Evolutionary conservation across 2,888 invertebrate species (phyloP).

Genomic region (Dyspetes luteomarginatus): DNA sequence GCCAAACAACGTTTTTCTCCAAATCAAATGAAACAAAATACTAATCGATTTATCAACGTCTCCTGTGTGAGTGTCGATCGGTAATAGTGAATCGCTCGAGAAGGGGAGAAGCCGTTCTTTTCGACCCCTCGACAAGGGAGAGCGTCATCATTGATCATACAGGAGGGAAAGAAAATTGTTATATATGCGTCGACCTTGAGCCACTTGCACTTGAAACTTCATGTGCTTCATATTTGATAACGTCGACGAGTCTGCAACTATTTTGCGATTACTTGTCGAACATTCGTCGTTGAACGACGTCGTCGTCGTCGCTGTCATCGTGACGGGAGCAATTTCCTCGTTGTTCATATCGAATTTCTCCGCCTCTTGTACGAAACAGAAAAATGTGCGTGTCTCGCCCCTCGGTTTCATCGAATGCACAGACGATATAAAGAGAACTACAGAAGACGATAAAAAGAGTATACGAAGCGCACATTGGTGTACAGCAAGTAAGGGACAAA

Average conservation of each 20-base stretch:
- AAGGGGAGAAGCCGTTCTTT: background rate
- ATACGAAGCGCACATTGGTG: slow-evolving; percentile 6
- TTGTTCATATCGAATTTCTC: slow-evolving; percentile 35
- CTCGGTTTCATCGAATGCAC: slow-evolving; percentile 56
- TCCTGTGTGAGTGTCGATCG: background rate
- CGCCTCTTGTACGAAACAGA: slow-evolving; percentile 18
- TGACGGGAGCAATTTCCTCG: slow-evolving; percentile 36
- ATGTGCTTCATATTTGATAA: slow-evolving; percentile 30
- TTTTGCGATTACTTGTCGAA: background rate
- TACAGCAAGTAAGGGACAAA: slow-evolving; percentile 42
- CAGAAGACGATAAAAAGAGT: slow-evolving; percentile 54
- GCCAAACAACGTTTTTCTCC: background rate
- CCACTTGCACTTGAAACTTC: slow-evolving; percentile 39
- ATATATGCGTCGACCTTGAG: slow-evolving; percentile 17
- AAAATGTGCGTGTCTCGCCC: slow-evolving; percentile 26
- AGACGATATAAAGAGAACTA: slow-evolving; percentile 53
- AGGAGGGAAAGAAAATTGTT: slow-evolving; percentile 11
- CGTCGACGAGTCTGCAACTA: background rate
- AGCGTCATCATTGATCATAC: background rate
- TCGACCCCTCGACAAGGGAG: slow-evolving; percentile 7
- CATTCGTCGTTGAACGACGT: background rate
- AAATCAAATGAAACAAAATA: background rate
- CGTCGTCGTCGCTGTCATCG: slow-evolving; percentile 11
- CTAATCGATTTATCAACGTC: background rate
- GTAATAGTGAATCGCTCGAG: background rate